Base-by-base conservation (phyloP, 2,797 vertebrate species). In the Scyliorhinus canicula region DNA sequence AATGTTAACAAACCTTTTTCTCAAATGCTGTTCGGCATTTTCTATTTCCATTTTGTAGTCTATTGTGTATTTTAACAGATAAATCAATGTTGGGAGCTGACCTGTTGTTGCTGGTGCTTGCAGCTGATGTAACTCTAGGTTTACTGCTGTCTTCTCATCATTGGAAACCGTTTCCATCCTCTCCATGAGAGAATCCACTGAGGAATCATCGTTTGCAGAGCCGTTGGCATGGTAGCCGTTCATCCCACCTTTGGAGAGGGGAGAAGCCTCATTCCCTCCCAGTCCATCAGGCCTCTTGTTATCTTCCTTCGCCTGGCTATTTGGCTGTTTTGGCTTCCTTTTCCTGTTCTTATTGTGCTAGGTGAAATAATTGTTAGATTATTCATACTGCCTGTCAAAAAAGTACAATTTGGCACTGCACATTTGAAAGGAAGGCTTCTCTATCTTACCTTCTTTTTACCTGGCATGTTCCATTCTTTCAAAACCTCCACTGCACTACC, bases 401-500 rank as follows among this genome's bases (percentile, higher is more conserved):
- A n/a, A 52, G 50, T 55, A 24, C 26, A 74, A 74, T 52, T 74
- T 74, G 31, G 67, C 3, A 19, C 12, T 4, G 24, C 24, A 26
- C 7, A 9, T 74, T n/a, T 26, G 65, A 93, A 44, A 47, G 28
- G 44, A 28, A 93, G 67, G 57, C 77, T 95, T 69, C 52, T 55
- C 26, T 63, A n/a, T 95, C 96, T 97, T 97, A 98, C 97, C 97
- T 97, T 98, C 97, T 97, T 98, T 95, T 97, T 98, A 77, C 97
- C 97, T 67, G 97, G 97, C 97, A 98, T 96, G 95, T 97, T 98
- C 97, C 97, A 98, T 96, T 98, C 97, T 96, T 97, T 98, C 5
- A 98, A 96, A 95, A 98, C 97, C 95, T 98, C 97, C 96, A 95
- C 7, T 95, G 97, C 97, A 0, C 97, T 98, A 74, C 97, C 97